These are phyloP conservation scores for Amphibalanus amphitrite DNA, from an alignment of 1,140 invertebrate genomes.

Conservation along the genomic window DNA sequence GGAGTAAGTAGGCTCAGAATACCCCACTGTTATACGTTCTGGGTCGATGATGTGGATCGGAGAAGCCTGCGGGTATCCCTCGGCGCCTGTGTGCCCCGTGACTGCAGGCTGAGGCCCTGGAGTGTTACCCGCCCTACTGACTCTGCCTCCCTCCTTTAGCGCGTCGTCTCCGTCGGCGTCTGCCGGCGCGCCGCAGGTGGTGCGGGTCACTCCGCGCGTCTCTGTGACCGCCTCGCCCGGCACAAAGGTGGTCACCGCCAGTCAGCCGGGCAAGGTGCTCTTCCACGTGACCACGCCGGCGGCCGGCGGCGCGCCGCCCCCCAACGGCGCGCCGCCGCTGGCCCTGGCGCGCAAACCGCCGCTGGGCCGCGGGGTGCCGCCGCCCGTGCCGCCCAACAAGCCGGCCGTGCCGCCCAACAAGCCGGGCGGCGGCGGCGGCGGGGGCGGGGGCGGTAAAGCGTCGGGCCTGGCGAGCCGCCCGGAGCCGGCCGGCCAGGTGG, in stretches of 20 bases:
- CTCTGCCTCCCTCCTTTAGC: background rate
- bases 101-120: too few relatives aligned
- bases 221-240: conserved; percentile 24
- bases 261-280: conserved; percentile 24
- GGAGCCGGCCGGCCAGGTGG: background rate
- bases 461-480: background rate
- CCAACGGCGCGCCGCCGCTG: background rate
- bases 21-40: too few relatives aligned
- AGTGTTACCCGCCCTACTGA: background rate
- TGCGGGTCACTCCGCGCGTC: conserved; percentile 24
- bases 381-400: conserved; percentile 4
- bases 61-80: too few relatives aligned
- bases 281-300: conserved; percentile 25
- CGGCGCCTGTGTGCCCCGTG: too few relatives aligned
- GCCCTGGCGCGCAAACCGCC: background rate
- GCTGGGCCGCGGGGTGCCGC: conserved; percentile 1
- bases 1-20: too few relatives aligned
- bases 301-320: conserved; percentile 15
- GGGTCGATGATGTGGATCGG: too few relatives aligned
- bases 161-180: conserved; percentile 4
- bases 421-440: too few relatives aligned
- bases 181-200: conserved; percentile 19
- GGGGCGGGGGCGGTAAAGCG: background rate
- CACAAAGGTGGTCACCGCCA: conserved; percentile 24
- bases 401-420: background rate